These are phyloP conservation scores for Leptinotarsa tumamoca DNA, from an alignment of 2,888 invertebrate species.

Conservation along the genomic window DNA sequence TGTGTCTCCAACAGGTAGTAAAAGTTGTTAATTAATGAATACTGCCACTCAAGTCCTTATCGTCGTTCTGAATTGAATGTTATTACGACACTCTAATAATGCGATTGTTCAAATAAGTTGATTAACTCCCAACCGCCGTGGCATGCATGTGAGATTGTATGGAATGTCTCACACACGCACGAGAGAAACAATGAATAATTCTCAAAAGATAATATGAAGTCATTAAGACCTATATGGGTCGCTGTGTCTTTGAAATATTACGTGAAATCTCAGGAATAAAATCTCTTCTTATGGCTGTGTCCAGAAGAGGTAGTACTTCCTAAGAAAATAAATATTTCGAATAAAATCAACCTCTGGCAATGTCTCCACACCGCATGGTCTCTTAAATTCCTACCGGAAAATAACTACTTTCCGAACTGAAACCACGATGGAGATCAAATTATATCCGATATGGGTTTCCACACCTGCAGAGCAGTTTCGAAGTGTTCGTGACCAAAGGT, in stretches of 20 bases:
- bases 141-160: slow-evolving; percentile 13
- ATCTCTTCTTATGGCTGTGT: no score
- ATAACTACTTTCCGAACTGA: no score
- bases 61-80: slow-evolving; percentile 17
- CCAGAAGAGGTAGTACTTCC: no score
- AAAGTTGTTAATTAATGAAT: slow-evolving; percentile 16
- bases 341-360: no score
- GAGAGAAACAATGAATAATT: slow-evolving; percentile 7
- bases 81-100: slow-evolving; percentile 21
- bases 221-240: not conserved
- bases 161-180: slow-evolving; percentile 25
- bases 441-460: no score
- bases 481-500: no score
- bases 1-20: slow-evolving; percentile 17
- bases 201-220: slow-evolving; percentile 10
- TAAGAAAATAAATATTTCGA: no score
- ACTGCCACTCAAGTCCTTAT: slow-evolving; percentile 18
- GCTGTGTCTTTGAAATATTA: not conserved
- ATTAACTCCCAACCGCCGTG: not conserved
- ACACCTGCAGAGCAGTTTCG: no score
- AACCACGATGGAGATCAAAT: no score
- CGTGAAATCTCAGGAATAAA: not conserved
- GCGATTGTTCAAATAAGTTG: slow-evolving; percentile 22
- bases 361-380: no score
- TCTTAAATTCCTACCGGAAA: no score